These are phyloP conservation scores for Monopterus albus DNA, from an alignment of 2,113 vertebrate species.

Conservation along the genomic window DNA sequence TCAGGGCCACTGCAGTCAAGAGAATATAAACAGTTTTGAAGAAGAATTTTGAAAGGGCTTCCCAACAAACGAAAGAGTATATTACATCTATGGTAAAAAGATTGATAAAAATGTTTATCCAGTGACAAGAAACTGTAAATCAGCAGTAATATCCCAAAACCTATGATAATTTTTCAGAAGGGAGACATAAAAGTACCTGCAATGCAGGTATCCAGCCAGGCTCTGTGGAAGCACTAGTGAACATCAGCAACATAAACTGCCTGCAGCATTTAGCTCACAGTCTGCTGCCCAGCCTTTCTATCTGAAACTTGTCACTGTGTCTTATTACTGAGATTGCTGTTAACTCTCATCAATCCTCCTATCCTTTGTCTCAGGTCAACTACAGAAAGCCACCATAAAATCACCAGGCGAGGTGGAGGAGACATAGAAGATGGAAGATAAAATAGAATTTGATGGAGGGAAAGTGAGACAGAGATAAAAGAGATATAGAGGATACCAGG, in stretches of 20 bases:
- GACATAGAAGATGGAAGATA: background rate
- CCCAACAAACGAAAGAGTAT: too few relatives aligned
- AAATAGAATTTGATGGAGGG: background rate
- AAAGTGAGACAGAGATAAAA: slow-evolving; percentile 3
- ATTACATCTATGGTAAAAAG: too few relatives aligned
- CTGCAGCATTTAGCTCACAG: slow-evolving; percentile 4
- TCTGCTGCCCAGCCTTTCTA: background rate
- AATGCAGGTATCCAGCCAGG: background rate
- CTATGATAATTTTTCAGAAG: too few relatives aligned
- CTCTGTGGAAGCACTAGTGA: background rate
- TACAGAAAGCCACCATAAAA: background rate
- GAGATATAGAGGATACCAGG: background rate
- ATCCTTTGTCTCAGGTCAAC: slow-evolving; percentile 12
- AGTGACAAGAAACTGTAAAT: too few relatives aligned
- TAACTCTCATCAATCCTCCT: background rate
- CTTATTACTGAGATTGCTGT: slow-evolving; percentile 39
- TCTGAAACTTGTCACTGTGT: slow-evolving; percentile 13
- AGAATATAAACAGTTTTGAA: too few relatives aligned
- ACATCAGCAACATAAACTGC: slow-evolving; percentile 22
- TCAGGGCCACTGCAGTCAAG: too few relatives aligned
- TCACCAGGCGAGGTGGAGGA: slow-evolving; percentile 6
- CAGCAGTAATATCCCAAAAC: too few relatives aligned
- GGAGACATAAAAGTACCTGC: background rate
- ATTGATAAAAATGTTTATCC: too few relatives aligned
- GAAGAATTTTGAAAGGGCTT: too few relatives aligned